These are phyloP conservation scores for Pedionomus torquatus DNA, from an alignment of 2,113 vertebrate species.

Conservation along the genomic window DNA sequence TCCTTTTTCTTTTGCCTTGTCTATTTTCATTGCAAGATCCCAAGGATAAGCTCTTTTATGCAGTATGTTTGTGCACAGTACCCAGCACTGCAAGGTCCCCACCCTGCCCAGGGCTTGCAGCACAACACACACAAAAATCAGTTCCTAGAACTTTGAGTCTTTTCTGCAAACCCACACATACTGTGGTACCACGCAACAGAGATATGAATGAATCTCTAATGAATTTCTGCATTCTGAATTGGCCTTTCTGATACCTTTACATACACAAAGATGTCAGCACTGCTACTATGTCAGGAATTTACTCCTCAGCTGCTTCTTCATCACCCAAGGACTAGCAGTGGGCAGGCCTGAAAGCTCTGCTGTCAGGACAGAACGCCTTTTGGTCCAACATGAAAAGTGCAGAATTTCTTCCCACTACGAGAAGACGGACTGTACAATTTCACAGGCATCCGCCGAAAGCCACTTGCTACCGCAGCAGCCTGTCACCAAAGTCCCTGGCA, in stretches of 20 bases:
- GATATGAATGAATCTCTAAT: background rate
- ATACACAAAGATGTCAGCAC: background rate
- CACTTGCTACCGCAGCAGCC: background rate
- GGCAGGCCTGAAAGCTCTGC: background rate
- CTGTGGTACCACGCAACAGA: background rate
- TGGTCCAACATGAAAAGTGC: background rate
- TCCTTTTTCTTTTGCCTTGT: background rate
- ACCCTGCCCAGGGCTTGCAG: background rate
- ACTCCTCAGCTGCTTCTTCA: background rate
- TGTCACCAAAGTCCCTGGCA: background rate
- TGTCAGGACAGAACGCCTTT: background rate
- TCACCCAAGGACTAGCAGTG: background rate
- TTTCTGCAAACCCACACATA: background rate
- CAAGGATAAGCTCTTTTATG: background rate
- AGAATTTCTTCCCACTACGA: background rate
- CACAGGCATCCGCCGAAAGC: background rate
- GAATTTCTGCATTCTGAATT: background rate
- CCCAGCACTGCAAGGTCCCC: background rate
- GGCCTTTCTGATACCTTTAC: background rate
- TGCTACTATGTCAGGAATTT: background rate
- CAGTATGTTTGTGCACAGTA: background rate
- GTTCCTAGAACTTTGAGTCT: background rate
- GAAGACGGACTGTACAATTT: background rate
- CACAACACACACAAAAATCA: background rate
- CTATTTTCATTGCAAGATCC: background rate